phyloP scores from a whole-genome alignment of 2,113 vertebrate species.

The Scolopax mira region DNA sequence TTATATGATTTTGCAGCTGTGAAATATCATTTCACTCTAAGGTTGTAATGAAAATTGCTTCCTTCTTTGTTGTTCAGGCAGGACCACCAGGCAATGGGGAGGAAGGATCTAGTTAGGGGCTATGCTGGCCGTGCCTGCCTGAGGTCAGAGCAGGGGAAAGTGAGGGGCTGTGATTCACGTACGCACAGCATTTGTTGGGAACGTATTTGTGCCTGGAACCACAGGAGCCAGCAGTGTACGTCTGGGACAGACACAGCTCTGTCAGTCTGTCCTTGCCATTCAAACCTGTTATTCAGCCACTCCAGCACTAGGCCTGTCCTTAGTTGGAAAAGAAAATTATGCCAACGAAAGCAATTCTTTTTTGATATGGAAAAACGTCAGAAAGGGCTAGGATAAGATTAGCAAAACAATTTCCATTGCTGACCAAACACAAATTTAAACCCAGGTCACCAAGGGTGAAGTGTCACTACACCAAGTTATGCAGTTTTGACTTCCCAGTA shows the following conservation, averaged over 20 bases:
- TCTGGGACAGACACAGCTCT: neutral
- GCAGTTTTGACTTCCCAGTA: constrained; percentile 34
- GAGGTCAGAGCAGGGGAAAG: neutral
- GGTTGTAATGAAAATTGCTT: neutral
- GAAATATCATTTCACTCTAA: neutral
- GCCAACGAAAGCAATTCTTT: neutral
- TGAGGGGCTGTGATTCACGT: fast-evolving
- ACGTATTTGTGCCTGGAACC: neutral
- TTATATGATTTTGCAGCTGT: neutral
- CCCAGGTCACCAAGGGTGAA: constrained; percentile 31
- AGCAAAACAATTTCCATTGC: constrained; percentile 50
- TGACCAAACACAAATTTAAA: constrained; percentile 47
- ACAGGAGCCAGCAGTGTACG: fast-evolving
- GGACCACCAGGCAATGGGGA: neutral
- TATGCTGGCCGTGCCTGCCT: neutral
- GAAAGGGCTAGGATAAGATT: constrained; percentile 49
- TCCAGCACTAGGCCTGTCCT: neutral
- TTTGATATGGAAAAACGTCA: constrained; percentile 45
- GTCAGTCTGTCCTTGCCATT: neutral
- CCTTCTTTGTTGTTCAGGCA: neutral
- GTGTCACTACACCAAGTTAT: constrained; percentile 11
- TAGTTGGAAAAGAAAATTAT: neutral
- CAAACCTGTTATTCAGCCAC: neutral
- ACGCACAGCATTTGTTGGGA: neutral
- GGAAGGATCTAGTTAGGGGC: neutral